These are phyloP conservation scores for Achlya flavicornis DNA, from an alignment of 2,888 invertebrate species.

Conservation along the genomic window DNA sequence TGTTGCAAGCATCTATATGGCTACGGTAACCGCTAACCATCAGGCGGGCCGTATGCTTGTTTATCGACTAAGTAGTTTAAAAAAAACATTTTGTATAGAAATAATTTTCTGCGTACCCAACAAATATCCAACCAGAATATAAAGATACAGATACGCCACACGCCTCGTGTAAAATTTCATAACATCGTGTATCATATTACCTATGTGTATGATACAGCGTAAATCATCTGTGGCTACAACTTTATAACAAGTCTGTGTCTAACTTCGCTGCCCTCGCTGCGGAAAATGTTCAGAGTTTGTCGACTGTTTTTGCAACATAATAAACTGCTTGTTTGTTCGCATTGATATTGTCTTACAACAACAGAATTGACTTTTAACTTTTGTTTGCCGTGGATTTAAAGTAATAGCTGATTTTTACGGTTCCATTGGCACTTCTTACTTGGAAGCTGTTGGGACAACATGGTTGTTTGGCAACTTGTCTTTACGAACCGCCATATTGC, in stretches of 20 bases:
- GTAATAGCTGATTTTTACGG: background rate
- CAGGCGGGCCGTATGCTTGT: too few species aligned
- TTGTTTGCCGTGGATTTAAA: background rate
- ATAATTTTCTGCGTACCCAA: too few species aligned
- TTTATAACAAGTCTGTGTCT: conserved; percentile 35
- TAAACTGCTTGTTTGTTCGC: conserved; percentile 14
- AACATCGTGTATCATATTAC: conserved; percentile 4
- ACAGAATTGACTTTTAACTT: conserved; percentile 1
- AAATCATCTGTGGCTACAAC: conserved; percentile 44
- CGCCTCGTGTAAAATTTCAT: conserved; percentile 6
- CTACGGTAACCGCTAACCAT: too few species aligned
- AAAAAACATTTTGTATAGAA: too few species aligned
- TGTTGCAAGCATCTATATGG: too few species aligned
- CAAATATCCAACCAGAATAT: conserved; percentile 1
- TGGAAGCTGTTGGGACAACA: too few species aligned
- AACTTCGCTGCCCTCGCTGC: conserved; percentile 38
- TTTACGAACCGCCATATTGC: too few species aligned
- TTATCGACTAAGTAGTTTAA: too few species aligned
- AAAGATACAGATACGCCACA: background rate
- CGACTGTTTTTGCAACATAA: conserved; percentile 16
- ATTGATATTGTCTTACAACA: conserved; percentile 9
- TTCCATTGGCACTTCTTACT: too few species aligned
- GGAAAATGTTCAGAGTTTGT: conserved; percentile 32
- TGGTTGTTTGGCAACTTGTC: too few species aligned
- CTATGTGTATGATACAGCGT: conserved; percentile 29